Evolutionary conservation across 2,797 vertebrate species (phyloP).

Genomic region (Saxicola maurus): DNA sequence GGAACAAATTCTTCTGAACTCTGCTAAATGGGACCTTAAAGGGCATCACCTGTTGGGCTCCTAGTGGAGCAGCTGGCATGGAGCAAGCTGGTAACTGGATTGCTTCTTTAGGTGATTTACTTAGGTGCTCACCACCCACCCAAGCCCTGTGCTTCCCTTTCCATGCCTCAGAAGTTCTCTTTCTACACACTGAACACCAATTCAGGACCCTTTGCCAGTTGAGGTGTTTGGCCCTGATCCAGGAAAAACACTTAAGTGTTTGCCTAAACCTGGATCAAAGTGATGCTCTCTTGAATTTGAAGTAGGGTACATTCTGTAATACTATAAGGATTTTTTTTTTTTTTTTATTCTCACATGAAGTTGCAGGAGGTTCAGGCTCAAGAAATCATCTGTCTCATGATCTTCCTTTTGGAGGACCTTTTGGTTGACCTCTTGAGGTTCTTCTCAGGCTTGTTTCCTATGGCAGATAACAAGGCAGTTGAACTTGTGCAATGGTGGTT

Average conservation of each 20-base stretch:
- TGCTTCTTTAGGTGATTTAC: neutral
- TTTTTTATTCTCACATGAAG: neutral
- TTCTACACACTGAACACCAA: neutral
- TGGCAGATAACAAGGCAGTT: neutral
- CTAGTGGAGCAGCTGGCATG: neutral
- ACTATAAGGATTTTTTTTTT: neutral
- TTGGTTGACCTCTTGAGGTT: neutral
- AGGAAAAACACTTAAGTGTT: neutral
- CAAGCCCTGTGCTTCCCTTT: neutral
- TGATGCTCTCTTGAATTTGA: neutral
- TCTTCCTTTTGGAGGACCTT: neutral
- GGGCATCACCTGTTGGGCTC: slow-evolving; percentile 10
- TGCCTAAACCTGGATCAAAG: neutral
- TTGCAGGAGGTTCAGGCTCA: neutral
- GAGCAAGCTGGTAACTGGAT: neutral
- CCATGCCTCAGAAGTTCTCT: neutral
- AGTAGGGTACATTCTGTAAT: neutral
- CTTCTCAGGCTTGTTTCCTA: neutral
- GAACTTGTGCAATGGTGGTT: neutral
- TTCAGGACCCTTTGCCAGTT: neutral
- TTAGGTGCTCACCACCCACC: neutral
- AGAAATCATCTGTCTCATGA: neutral
- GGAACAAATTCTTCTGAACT: neutral
- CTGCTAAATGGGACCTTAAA: neutral
- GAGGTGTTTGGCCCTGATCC: neutral